Evolutionary conservation across 2,888 invertebrate species (phyloP).

Genomic region (Steinernema hermaphroditum): DNA sequence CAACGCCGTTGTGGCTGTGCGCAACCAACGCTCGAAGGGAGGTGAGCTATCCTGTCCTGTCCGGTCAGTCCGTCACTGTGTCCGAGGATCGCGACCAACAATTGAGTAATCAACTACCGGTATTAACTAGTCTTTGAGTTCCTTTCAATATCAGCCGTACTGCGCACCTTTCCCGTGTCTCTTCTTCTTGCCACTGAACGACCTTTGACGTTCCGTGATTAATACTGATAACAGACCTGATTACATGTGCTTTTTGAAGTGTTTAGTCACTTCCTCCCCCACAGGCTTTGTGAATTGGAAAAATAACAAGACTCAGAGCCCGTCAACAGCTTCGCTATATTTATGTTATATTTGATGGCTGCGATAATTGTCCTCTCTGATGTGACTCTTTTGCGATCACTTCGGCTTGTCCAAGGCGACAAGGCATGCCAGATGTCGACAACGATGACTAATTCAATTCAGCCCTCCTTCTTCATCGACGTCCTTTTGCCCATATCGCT

Average conservation of each 20-base stretch:
- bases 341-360: neutral
- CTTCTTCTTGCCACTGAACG: neutral
- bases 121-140: constrained; percentile 1
- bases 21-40: constrained; percentile 22
- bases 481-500: constrained; percentile 13
- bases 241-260: no score
- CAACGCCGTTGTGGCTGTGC: neutral
- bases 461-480: neutral
- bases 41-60: neutral
- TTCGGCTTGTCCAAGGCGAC: neutral
- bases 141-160: neutral
- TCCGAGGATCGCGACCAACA: neutral
- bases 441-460: constrained; percentile 26
- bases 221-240: no score
- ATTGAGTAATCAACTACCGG: constrained; percentile 4
- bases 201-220: no score
- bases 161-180: neutral
- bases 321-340: neutral
- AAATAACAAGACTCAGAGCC: neutral
- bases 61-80: neutral
- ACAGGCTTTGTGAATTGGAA: neutral
- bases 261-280: no score
- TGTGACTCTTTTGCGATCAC: constrained; percentile 9
- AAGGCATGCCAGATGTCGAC: constrained; percentile 25
- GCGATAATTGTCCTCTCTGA: neutral